Conservation (phyloP, 1,140 invertebrate genomes). For the Sarcophaga peregrina region DNA sequence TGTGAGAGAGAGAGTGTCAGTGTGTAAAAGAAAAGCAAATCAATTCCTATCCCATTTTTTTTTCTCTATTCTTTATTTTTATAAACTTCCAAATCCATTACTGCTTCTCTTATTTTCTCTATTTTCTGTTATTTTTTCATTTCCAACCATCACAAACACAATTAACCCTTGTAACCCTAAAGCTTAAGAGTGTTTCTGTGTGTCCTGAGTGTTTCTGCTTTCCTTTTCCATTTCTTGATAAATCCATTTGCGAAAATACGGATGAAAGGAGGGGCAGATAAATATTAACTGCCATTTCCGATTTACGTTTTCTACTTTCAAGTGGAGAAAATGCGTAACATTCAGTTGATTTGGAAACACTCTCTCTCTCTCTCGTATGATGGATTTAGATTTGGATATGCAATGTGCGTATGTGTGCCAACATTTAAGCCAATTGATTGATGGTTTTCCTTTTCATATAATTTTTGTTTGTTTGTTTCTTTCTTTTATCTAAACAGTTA, state of each 20-base stretch:
- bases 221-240: not conserved
- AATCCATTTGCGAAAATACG: conserved; percentile 1
- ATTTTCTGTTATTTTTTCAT: not conserved
- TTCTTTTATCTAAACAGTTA: too few relatives aligned
- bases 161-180: conserved; percentile 24
- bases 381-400: not conserved
- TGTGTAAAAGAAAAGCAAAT: conserved; percentile 18
- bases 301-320: conserved; percentile 8
- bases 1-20: not conserved
- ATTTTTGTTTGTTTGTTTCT: too few relatives aligned
- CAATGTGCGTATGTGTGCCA: not conserved
- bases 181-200: not conserved
- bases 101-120: not conserved
- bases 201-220: too few relatives aligned
- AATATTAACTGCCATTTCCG: conserved; percentile 17
- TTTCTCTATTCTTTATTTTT: not conserved
- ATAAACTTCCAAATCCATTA: conserved; percentile 17
- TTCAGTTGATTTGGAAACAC: not conserved
- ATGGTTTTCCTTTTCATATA: not conserved
- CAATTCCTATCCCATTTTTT: not conserved
- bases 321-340: not conserved
- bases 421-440: conserved; percentile 3
- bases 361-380: not conserved
- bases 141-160: not conserved
- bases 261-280: not conserved